phyloP scores from a whole-genome alignment of 2,888 invertebrate species.

The Bruchidius siliquastri region DNA sequence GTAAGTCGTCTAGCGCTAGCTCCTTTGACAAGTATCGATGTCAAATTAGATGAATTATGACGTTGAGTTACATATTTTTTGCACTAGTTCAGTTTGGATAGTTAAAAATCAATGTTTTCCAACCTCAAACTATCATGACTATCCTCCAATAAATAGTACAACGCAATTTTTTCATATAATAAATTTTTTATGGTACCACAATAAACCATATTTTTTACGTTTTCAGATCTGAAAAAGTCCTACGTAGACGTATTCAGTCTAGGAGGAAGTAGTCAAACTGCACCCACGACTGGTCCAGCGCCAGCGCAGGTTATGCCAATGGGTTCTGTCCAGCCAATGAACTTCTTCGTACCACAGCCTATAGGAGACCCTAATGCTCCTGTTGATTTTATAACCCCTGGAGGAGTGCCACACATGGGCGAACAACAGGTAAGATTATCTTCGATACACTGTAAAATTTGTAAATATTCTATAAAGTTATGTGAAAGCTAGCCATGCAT shows the following conservation, averaged over 20 bases:
- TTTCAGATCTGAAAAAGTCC: slow-evolving; percentile 72
- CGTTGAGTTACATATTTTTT: too few species aligned
- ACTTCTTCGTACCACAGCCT: slow-evolving; percentile 56
- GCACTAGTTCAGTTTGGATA: too few species aligned
- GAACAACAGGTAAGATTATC: slow-evolving; percentile 35
- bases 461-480: neutral
- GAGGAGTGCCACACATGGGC: slow-evolving; percentile 29
- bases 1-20: too few species aligned
- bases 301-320: slow-evolving; percentile 41
- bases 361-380: slow-evolving; percentile 54
- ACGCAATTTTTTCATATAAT: too few species aligned
- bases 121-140: too few species aligned
- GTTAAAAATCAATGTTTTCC: too few species aligned
- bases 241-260: slow-evolving; percentile 90
- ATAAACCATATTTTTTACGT: too few species aligned
- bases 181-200: too few species aligned
- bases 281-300: slow-evolving; percentile 27
- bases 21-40: too few species aligned
- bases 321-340: slow-evolving; percentile 43
- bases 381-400: slow-evolving; percentile 53
- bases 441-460: neutral
- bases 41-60: too few species aligned
- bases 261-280: slow-evolving; percentile 43
- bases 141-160: too few species aligned
- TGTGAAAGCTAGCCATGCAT: neutral